Conservation (phyloP, 2,797 vertebrate genomes). For the Brachymystax lenok region DNA sequence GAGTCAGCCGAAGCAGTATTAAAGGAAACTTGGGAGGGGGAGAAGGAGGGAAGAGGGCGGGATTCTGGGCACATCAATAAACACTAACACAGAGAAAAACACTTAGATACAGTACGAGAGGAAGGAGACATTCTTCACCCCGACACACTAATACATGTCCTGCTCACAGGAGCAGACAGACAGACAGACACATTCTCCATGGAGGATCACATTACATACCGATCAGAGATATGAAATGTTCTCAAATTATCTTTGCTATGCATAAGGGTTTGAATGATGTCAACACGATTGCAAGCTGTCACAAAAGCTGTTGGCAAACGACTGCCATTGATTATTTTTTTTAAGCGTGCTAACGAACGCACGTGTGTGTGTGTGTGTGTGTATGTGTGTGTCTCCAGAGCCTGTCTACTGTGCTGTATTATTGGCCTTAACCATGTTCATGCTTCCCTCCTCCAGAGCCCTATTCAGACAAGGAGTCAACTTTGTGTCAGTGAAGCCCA, state of each 20-base stretch:
- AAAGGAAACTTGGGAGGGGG: constrained; percentile 17
- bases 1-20: constrained; percentile 28
- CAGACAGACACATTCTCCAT: neutral
- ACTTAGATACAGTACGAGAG: neutral
- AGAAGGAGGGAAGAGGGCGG: constrained; percentile 7
- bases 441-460: constrained; percentile 73
- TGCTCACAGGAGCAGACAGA: neutral
- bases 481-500: constrained; percentile 85
- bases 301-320: neutral
- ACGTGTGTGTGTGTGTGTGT: neutral
- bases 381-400: neutral
- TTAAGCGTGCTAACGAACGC: neutral
- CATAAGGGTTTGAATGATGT: neutral
- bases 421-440: neutral
- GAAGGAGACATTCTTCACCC: neutral
- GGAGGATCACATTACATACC: neutral
- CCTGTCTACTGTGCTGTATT: neutral
- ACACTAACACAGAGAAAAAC: constrained; percentile 17
- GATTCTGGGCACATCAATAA: constrained; percentile 35
- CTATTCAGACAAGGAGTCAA: constrained; percentile 88
- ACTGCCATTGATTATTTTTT: neutral
- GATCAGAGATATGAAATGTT: neutral
- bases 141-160: neutral
- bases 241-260: neutral
- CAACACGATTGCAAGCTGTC: neutral